phyloP scores from a whole-genome alignment of 2,888 invertebrate species.

The Phortica okadai region DNA sequence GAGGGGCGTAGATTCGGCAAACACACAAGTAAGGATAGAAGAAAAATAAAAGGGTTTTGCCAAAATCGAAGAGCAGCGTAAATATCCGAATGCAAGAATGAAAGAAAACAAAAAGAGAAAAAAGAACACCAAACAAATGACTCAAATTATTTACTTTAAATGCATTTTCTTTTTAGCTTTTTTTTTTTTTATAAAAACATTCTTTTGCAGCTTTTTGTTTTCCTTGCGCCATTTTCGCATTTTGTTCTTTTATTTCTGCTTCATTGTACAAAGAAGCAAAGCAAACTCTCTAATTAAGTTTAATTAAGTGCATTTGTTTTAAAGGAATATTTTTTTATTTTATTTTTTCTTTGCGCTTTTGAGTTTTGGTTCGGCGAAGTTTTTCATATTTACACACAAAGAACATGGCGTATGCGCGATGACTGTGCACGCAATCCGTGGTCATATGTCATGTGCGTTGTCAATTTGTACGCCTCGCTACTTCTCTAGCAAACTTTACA shows the following conservation, averaged over 20 bases:
- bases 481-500: constrained; percentile 10
- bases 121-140: constrained; percentile 19
- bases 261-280: background rate
- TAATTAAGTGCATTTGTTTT: constrained; percentile 4
- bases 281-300: constrained; percentile 20
- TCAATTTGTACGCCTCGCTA: background rate
- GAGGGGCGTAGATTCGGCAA: background rate
- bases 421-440: background rate
- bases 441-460: background rate
- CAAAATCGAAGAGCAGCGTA: background rate
- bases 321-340: background rate
- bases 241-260: background rate
- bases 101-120: background rate
- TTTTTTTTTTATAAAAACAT: background rate
- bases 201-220: background rate
- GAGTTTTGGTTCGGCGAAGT: background rate
- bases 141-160: constrained; percentile 29
- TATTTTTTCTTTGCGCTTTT: background rate
- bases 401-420: background rate
- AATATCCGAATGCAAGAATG: background rate
- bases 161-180: constrained; percentile 1
- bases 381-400: background rate
- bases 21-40: background rate
- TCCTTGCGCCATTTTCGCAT: constrained; percentile 1
- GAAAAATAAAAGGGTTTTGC: background rate